These are phyloP conservation scores for Nebria salina DNA, from an alignment of 2,888 invertebrate species.

Conservation along the genomic window DNA sequence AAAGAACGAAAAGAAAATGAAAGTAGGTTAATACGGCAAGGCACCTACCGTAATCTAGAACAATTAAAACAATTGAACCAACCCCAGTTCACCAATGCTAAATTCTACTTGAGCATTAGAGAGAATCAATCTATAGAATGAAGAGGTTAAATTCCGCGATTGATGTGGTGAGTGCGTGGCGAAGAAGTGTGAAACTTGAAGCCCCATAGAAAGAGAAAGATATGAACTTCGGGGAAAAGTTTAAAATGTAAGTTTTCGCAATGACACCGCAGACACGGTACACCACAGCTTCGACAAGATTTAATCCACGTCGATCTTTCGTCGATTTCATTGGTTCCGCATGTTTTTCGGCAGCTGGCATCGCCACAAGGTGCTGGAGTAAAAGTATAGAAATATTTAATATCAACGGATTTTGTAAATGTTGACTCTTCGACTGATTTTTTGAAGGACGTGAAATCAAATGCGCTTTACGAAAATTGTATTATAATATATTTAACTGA, in stretches of 20 bases:
- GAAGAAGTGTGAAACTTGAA: neutral
- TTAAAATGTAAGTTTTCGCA: neutral
- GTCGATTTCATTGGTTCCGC: neutral
- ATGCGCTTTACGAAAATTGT: neutral
- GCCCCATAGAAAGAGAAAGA: neutral
- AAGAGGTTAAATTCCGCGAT: neutral
- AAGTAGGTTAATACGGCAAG: neutral
- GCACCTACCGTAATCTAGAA: neutral
- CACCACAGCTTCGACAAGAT: neutral
- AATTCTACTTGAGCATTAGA: neutral
- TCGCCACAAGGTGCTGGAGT: neutral
- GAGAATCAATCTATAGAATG: neutral
- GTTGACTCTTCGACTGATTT: neutral
- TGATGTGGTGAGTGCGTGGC: neutral
- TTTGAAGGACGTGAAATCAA: neutral
- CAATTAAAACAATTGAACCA: neutral
- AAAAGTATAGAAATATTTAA: constrained; percentile 1
- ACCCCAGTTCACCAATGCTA: neutral
- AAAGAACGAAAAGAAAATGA: neutral
- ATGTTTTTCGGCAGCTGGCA: neutral
- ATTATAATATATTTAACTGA: neutral
- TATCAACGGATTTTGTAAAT: neutral
- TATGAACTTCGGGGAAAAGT: neutral
- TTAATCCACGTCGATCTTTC: neutral
- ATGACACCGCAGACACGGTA: neutral